Percentiles rank a stretch among this genome's conserved stretches.
phyloP scores from a whole-genome alignment of 2,113 vertebrate species.

The Chaenocephalus aceratus region DNA sequence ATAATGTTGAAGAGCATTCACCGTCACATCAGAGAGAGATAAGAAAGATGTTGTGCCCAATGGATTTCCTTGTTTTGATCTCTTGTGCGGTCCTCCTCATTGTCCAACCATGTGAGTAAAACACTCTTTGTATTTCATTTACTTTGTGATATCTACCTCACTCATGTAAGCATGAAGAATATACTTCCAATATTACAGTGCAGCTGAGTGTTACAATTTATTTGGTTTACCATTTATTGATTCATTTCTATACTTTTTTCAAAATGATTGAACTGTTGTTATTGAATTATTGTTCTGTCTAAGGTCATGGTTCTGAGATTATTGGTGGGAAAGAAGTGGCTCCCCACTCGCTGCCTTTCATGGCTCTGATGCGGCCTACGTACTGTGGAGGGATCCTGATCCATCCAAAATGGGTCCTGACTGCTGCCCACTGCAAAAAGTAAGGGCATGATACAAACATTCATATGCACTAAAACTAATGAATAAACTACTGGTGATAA shows the following conservation, averaged over 20 bases:
- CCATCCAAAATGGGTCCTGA: slow-evolving; percentile 72
- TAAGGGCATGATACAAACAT: slow-evolving; percentile 26
- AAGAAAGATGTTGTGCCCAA: slow-evolving; percentile 43
- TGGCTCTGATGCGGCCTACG: slow-evolving; percentile 58
- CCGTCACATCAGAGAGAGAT: background rate
- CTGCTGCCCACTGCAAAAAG: slow-evolving; percentile 74
- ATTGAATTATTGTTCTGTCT: background rate
- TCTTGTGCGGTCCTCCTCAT: slow-evolving; percentile 31
- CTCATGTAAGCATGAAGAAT: background rate
- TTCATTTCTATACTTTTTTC: background rate
- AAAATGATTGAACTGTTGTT: background rate
- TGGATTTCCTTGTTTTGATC: background rate
- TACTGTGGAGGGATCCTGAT: slow-evolving; percentile 76
- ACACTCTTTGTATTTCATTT: background rate
- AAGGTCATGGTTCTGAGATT: slow-evolving; percentile 70
- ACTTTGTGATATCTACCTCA: background rate
- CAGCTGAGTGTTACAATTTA: background rate
- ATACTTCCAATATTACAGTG: background rate
- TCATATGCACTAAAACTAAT: background rate
- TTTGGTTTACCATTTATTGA: background rate
- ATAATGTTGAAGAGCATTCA: slow-evolving; percentile 19
- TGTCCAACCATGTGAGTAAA: slow-evolving; percentile 58
- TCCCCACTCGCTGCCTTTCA: slow-evolving; percentile 71
- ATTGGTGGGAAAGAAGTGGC: slow-evolving; percentile 63
- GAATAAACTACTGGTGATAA: background rate